Percentiles rank a stretch among this genome's conserved stretches.
Conservation (phyloP, 1,140 invertebrate species). For the Bacillus rossius region DNA sequence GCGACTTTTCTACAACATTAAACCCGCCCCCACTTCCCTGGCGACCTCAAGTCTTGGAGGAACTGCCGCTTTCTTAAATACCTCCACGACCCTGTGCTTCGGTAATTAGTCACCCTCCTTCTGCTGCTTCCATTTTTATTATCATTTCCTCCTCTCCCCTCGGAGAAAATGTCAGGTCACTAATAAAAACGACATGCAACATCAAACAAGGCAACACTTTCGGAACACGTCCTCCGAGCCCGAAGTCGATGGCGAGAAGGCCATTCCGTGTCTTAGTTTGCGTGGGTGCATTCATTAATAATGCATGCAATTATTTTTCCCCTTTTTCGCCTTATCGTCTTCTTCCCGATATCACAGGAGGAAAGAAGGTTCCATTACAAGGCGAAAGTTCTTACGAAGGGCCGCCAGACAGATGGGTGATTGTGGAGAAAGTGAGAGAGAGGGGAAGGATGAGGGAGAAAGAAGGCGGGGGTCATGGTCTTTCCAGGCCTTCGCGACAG, state of each 20-base stretch:
- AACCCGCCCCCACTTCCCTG: no score
- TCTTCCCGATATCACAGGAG: no score
- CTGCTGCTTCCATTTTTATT: not conserved
- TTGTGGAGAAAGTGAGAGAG: not conserved
- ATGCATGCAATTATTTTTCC: slow-evolving; percentile 11
- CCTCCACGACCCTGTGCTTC: not conserved
- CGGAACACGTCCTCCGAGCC: no score
- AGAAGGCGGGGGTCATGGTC: not conserved
- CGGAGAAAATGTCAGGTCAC: slow-evolving; percentile 6
- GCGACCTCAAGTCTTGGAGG: no score
- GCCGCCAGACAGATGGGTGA: slow-evolving; percentile 1
- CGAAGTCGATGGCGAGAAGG: no score
- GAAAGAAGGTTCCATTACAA: no score
- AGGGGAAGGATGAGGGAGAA: slow-evolving; percentile 24
- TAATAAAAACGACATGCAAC: slow-evolving; percentile 11
- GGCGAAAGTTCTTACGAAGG: no score
- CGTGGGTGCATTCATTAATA: slow-evolving; percentile 2
- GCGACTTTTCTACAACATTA: no score
- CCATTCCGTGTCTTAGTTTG: no score
- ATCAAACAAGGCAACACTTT: slow-evolving; percentile 2
- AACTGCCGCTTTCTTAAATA: no score
- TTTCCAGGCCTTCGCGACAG: slow-evolving; percentile 39
- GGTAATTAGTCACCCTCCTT: slow-evolving; percentile 5
- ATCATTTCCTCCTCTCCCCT: not conserved
- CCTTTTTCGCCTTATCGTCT: not conserved